Evolutionary conservation across 2,888 invertebrate species (phyloP).

Genomic region (Digitonthophagus gazella): DNA sequence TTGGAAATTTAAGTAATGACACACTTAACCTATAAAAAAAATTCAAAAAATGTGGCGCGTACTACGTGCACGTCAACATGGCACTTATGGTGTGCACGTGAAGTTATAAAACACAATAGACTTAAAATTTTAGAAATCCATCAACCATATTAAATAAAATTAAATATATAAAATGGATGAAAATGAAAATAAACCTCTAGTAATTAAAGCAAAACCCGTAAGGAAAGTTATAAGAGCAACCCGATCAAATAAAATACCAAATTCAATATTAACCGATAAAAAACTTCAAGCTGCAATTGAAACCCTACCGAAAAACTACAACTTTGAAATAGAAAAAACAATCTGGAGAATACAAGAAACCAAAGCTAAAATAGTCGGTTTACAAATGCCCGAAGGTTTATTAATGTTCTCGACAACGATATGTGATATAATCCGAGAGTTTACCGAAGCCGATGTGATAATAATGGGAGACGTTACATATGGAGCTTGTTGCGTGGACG

Average conservation of each 20-base stretch:
- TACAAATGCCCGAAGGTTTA: constrained; percentile 97
- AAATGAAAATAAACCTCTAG: constrained; percentile 54
- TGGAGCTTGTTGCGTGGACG: constrained; percentile 98
- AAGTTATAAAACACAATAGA: too few relatives aligned
- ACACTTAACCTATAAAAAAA: background rate
- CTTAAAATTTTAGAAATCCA: too few relatives aligned
- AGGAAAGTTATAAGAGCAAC: constrained; percentile 77
- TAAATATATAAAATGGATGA: constrained; percentile 34
- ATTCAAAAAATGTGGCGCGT: constrained; percentile 14
- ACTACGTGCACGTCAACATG: constrained; percentile 24
- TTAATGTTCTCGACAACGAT: constrained; percentile 90
- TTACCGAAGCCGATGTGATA: constrained; percentile 79
- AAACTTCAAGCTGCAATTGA: constrained; percentile 70
- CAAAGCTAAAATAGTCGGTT: constrained; percentile 83
- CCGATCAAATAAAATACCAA: constrained; percentile 78
- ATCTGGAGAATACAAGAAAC: constrained; percentile 90
- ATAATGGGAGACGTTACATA: constrained; percentile 99
- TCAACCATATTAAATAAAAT: background rate
- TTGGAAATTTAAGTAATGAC: too few relatives aligned
- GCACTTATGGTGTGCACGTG: constrained; percentile 24
- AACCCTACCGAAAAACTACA: constrained; percentile 88
- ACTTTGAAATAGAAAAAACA: constrained; percentile 97
- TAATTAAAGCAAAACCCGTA: constrained; percentile 75
- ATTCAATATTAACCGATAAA: constrained; percentile 73
- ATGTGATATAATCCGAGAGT: constrained; percentile 85